Evolutionary conservation across 2,888 invertebrate genomes (phyloP).

Genomic region (Chloromyia formosa): DNA sequence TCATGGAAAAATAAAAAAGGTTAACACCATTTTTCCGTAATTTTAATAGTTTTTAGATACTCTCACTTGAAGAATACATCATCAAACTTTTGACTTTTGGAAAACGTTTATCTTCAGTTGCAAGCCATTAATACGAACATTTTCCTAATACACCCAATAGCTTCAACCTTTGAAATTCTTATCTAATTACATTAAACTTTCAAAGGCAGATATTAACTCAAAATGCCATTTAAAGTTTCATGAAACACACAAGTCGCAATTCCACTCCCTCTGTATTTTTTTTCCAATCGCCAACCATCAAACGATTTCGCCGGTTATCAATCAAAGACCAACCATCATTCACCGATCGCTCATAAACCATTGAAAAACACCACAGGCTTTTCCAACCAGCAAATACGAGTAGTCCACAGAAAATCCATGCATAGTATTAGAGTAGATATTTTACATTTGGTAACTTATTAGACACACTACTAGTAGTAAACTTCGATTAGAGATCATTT

Average conservation of each 20-base stretch:
- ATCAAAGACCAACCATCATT: slow-evolving; percentile 16
- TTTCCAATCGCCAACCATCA: not conserved
- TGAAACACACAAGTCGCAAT: not conserved
- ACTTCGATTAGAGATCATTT: slow-evolving; percentile 42
- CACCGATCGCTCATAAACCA: slow-evolving; percentile 28
- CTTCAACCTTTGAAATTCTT: no score
- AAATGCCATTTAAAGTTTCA: slow-evolving; percentile 22
- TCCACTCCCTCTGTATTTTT: not conserved
- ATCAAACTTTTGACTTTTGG: no score
- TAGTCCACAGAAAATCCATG: slow-evolving; percentile 13
- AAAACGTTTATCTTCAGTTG: no score
- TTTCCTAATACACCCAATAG: no score
- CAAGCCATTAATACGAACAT: no score
- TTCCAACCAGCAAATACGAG: not conserved
- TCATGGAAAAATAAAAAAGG: no score
- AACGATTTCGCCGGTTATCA: slow-evolving; percentile 12
- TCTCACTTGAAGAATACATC: no score
- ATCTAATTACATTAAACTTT: slow-evolving; percentile 25
- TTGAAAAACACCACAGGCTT: not conserved
- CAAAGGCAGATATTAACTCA: not conserved
- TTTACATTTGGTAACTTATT: not conserved
- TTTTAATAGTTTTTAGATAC: no score
- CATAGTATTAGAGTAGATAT: not conserved
- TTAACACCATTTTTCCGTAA: no score
- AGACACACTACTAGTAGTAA: slow-evolving; percentile 14